Conservation (phyloP, 2,888 invertebrate genomes). For the Proisotoma minuta region DNA sequence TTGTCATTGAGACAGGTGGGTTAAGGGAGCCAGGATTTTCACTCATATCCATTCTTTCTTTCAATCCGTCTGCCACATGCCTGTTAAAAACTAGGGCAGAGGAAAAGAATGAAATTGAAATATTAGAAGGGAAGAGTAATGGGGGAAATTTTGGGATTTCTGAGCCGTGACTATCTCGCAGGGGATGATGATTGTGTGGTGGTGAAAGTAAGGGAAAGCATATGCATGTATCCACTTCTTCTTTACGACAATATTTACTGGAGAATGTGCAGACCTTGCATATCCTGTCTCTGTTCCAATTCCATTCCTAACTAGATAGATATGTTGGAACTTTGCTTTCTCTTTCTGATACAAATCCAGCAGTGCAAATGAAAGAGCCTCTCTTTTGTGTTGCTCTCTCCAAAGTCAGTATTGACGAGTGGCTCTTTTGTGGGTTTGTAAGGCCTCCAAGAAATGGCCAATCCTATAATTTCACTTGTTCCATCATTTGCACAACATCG, state of each 20-base stretch:
- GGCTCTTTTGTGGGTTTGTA: not conserved
- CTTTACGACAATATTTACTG: not conserved
- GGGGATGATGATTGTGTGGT: conserved; percentile 12
- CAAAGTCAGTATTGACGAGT: not conserved
- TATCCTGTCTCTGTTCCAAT: not conserved
- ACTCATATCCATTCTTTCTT: not conserved
- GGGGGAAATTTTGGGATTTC: conserved; percentile 13
- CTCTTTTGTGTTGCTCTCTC: not conserved
- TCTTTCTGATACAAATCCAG: not conserved
- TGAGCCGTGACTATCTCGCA: conserved; percentile 18
- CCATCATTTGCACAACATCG: not conserved
- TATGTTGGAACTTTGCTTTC: too few relatives aligned
- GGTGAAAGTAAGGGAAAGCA: too few relatives aligned
- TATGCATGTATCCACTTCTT: not conserved
- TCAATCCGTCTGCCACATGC: not conserved
- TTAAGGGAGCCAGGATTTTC: not conserved
- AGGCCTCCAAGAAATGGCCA: not conserved
- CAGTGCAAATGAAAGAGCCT: not conserved
- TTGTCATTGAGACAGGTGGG: conserved; percentile 14
- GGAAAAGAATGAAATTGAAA: conserved; percentile 16
- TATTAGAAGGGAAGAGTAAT: conserved; percentile 17
- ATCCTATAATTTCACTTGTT: not conserved
- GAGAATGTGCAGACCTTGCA: not conserved
- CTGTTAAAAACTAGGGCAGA: not conserved
- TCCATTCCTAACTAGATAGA: too few relatives aligned